These are phyloP conservation scores for Campoplex capitator DNA, from an alignment of 2,888 invertebrate genomes.

Conservation along the genomic window DNA sequence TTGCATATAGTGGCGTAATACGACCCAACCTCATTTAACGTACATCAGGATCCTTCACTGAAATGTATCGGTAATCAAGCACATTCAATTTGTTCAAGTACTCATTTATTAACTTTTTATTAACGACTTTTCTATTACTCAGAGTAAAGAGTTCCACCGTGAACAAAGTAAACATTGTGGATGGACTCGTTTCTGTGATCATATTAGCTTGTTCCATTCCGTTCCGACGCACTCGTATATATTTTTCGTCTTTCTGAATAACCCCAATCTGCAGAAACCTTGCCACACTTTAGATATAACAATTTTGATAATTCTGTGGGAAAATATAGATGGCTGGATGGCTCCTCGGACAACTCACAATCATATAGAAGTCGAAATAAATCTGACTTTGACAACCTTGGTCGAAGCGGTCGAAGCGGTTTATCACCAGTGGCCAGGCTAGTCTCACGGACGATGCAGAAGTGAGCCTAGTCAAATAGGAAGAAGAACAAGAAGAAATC, in stretches of 20 bases:
- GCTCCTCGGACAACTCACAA: no score
- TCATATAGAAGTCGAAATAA: no score
- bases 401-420: no score
- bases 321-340: no score
- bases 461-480: no score
- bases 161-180: conserved; percentile 74
- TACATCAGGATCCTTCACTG: conserved; percentile 85
- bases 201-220: not conserved
- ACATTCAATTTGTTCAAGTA: conserved; percentile 88
- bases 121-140: conserved; percentile 73
- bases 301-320: no score
- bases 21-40: conserved; percentile 60
- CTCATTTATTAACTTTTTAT: conserved; percentile 84
- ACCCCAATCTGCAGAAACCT: no score
- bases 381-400: no score
- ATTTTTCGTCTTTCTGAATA: not conserved
- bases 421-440: no score
- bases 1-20: not conserved
- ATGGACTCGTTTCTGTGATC: conserved; percentile 19
- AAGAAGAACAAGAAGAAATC: no score
- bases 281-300: no score
- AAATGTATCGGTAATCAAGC: conserved; percentile 86
- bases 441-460: no score
- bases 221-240: not conserved
- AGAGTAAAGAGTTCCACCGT: conserved; percentile 75